Base-by-base conservation (phyloP, 2,797 vertebrate genomes). In the Darevskia mixta region DNA sequence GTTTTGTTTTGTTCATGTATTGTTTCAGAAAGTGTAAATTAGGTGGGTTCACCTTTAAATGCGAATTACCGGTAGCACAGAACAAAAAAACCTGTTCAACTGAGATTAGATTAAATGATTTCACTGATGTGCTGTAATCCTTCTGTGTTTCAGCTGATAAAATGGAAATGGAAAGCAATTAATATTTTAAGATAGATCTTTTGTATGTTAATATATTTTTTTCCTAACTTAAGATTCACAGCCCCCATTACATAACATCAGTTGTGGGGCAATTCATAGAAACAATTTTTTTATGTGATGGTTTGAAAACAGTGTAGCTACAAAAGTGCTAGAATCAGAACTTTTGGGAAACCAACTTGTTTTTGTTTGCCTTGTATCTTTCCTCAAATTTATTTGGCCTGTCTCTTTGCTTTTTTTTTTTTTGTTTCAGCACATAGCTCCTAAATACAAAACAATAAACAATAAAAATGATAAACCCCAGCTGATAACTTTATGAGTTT, bases 301-400 rank as follows among this genome's bases (percentile, higher is more conserved):
- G 89, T 55, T 55, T 55, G 49, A 55, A 55, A 55, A 55, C 49
- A 55, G 49, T 86, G 83, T 11, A 64, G 84, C 69, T 67, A 80
- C 71, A 90, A 86, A 94, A 41, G 79, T 95, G 78, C 96, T 97
- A 99, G 97, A 99, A 99, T 90, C 98, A 92, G 93, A 99, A 98
- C 97, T 99, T 99, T 97, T 99, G 98, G 98, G 99, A 99, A 97
- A 99, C 99, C 98, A 98, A 99, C 94, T 99, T 99, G 93, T 99
- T 99, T 95, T 99, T 99, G 95, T 98, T 98, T 0, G 98, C 98
- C 97, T 99, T 99, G 97, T 99, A 99, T 81, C 98, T 98, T 94
- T 99, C 98, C 95, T 99, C 98, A 93, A 99, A 99, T 92, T 99
- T 99, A 96, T 96, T 99, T 99, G 92, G 98, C 98, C 86, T 99